Conservation (phyloP, 2,888 invertebrate genomes). For the Deroplatys truncata region DNA sequence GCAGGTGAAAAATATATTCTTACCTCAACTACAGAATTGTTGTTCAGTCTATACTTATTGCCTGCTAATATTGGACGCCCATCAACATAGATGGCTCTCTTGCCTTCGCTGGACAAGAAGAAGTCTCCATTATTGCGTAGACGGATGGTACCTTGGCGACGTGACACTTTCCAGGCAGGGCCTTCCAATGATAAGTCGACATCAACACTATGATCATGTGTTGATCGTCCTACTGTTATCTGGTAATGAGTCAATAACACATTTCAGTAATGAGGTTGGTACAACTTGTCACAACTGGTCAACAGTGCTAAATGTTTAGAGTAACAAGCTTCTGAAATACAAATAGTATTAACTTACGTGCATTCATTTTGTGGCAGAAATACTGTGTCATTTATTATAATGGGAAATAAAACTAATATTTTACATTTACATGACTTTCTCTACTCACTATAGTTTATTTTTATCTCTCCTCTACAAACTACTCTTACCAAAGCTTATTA, state of each 20-base stretch:
- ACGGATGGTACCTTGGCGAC: slow-evolving; percentile 87
- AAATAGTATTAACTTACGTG: too few species aligned
- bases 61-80: slow-evolving; percentile 85
- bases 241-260: slow-evolving; percentile 38
- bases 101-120: slow-evolving; percentile 91
- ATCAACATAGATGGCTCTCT: slow-evolving; percentile 90
- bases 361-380: too few species aligned
- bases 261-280: not conserved
- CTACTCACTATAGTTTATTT: too few species aligned
- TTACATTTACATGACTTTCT: too few species aligned
- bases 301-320: too few species aligned
- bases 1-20: too few species aligned
- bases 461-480: too few species aligned
- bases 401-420: too few species aligned
- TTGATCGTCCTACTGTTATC: slow-evolving; percentile 89
- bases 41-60: slow-evolving; percentile 83
- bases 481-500: too few species aligned
- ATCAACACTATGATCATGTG: slow-evolving; percentile 85
- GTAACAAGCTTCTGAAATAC: too few species aligned
- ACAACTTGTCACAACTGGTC: too few species aligned
- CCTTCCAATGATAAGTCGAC: slow-evolving; percentile 92
- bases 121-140: slow-evolving; percentile 92
- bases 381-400: too few species aligned
- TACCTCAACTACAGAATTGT: slow-evolving; percentile 93
- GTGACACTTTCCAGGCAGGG: slow-evolving; percentile 88